Conservation (phyloP, 2,113 vertebrate genomes). For the Otis tarda region DNA sequence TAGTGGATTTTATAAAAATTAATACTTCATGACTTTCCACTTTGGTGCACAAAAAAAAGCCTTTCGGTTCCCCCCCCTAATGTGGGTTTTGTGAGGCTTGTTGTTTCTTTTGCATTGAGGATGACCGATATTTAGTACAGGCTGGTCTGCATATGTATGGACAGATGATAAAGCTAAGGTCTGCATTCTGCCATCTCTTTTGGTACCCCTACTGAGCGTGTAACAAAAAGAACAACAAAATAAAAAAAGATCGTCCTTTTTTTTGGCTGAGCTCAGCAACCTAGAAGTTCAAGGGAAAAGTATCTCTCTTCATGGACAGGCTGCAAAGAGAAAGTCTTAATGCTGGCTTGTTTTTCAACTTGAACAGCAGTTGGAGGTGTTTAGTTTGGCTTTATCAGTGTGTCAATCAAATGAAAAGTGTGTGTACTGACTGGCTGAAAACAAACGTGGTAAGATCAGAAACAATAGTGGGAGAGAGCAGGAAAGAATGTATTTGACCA, state of each 20-base stretch:
- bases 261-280: neutral
- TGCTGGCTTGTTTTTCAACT: neutral
- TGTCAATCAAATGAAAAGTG: neutral
- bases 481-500: neutral
- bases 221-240: neutral
- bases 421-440: neutral
- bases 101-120: neutral
- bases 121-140: neutral
- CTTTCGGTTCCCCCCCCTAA: neutral
- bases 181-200: neutral
- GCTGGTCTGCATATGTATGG: neutral
- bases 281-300: neutral
- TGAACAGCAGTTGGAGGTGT: neutral
- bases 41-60: neutral
- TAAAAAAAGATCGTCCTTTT: neutral
- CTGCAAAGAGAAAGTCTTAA: neutral
- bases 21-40: neutral
- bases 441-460: neutral
- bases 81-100: neutral
- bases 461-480: neutral
- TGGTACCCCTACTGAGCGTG: neutral
- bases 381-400: neutral
- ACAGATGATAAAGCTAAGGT: neutral
- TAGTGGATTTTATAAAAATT: constrained; percentile 25
- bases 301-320: neutral